Conservation (phyloP, 2,113 vertebrate genomes). For the Lichenostomus cassidix region DNA sequence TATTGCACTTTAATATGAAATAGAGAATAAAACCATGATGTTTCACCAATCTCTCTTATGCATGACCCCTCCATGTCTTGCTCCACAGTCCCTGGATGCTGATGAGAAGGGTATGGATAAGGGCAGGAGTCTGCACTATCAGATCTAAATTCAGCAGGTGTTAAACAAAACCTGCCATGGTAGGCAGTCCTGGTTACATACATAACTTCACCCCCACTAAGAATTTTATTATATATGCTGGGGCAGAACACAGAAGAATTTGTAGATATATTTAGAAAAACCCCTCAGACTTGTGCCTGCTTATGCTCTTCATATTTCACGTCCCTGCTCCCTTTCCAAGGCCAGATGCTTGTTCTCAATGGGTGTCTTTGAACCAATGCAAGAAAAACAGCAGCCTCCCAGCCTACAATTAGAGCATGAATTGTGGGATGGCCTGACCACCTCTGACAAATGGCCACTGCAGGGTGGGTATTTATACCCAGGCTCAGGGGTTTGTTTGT, state of each 20-base stretch:
- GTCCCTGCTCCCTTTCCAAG: background rate
- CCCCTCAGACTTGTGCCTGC: background rate
- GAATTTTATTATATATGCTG: background rate
- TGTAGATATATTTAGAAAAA: background rate
- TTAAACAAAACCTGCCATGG: background rate
- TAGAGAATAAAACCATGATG: background rate
- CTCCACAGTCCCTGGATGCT: background rate
- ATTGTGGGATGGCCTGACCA: background rate
- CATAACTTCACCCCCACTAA: background rate
- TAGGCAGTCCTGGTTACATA: background rate
- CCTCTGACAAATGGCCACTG: background rate
- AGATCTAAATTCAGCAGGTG: background rate
- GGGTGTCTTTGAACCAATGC: slow-evolving; percentile 10
- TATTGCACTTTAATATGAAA: background rate
- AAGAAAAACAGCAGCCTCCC: slow-evolving; percentile 36
- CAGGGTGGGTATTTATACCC: background rate
- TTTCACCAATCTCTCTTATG: background rate
- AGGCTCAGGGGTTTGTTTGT: background rate
- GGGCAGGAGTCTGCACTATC: background rate
- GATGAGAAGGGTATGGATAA: background rate
- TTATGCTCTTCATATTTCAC: background rate
- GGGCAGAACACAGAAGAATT: background rate
- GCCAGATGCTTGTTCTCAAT: slow-evolving; percentile 14
- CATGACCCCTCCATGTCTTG: background rate
- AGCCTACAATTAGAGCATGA: background rate